Conservation (phyloP, 2,888 invertebrate genomes). For the Campopleginae sp. region DNA sequence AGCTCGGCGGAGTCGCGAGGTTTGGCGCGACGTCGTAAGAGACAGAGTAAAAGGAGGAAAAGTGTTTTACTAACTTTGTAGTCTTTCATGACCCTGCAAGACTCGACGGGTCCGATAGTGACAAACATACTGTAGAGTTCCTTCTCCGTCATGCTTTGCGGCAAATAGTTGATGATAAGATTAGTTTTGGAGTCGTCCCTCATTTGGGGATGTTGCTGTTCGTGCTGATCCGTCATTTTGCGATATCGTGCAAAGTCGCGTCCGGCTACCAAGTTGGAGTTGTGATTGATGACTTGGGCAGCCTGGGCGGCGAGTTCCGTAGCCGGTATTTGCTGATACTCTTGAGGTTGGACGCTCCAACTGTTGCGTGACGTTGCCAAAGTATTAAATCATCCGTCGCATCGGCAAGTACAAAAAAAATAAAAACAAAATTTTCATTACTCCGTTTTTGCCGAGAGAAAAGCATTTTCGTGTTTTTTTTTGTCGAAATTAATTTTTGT, state of each 20-base stretch:
- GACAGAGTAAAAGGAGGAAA: background rate
- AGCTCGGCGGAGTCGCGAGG: no score
- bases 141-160: constrained; percentile 96
- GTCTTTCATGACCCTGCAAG: constrained; percentile 96
- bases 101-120: constrained; percentile 94
- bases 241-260: constrained; percentile 70
- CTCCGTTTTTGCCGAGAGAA: constrained; percentile 77
- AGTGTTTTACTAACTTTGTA: constrained; percentile 87
- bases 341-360: constrained; percentile 77
- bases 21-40: background rate
- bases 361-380: constrained; percentile 76
- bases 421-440: constrained; percentile 84
- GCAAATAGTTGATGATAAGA: constrained; percentile 97
- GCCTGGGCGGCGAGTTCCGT: constrained; percentile 48
- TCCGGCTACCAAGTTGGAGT: constrained; percentile 64
- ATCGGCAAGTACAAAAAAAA: constrained; percentile 84
- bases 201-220: constrained; percentile 75
- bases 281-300: constrained; percentile 27
- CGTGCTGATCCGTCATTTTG: constrained; percentile 82
- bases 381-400: constrained; percentile 78
- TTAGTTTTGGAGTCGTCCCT: constrained; percentile 88
- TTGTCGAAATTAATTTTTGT: constrained; percentile 61
- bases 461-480: constrained; percentile 69
- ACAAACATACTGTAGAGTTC: constrained; percentile 95
- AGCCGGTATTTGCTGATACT: constrained; percentile 64